Conservation (phyloP, 2,888 invertebrate genomes). For the Stegophylla sp. region DNA sequence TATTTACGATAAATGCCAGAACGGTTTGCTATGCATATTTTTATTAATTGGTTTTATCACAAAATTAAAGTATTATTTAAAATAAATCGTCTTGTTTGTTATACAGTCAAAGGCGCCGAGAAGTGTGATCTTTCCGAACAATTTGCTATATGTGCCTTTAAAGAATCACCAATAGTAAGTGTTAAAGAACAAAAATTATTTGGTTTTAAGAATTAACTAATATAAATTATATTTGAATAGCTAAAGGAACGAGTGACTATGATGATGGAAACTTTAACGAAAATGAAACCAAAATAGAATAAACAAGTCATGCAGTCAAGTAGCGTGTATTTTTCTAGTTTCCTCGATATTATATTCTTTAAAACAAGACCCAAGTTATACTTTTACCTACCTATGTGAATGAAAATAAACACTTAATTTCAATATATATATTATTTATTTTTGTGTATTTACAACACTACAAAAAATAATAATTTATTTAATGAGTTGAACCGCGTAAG, state of each 20-base stretch:
- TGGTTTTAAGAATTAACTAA: neutral
- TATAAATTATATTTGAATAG: neutral
- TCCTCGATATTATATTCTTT: neutral
- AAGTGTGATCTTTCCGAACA: constrained; percentile 36
- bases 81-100: too few species aligned
- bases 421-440: too few species aligned
- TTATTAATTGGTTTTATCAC: too few species aligned
- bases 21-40: neutral
- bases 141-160: constrained; percentile 14
- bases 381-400: neutral
- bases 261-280: constrained; percentile 8
- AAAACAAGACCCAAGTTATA: neutral
- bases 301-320: neutral
- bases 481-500: too few species aligned
- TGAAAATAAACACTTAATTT: neutral
- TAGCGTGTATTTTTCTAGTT: neutral
- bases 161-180: constrained; percentile 32
- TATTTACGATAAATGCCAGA: constrained; percentile 43
- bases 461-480: too few species aligned
- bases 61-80: too few species aligned
- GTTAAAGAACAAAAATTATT: neutral
- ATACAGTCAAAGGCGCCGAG: constrained; percentile 32
- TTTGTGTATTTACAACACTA: too few species aligned
- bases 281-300: constrained; percentile 39
- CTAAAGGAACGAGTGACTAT: neutral